phyloP scores from a whole-genome alignment of 2,888 invertebrate genomes.

The Pyrrhosoma nymphula region DNA sequence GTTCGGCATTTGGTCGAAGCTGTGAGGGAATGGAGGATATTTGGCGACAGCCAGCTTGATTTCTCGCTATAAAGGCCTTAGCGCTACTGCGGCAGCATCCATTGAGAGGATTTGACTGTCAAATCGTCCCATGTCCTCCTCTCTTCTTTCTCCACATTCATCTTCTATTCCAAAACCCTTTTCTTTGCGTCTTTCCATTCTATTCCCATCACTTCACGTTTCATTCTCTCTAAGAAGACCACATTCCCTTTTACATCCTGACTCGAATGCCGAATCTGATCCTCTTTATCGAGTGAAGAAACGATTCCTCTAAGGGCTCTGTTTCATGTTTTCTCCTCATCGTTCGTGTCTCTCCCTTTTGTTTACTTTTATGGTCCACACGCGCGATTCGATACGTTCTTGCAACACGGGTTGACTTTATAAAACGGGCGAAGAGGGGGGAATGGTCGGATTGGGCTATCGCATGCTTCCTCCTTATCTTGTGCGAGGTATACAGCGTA shows the following conservation, averaged over 20 bases:
- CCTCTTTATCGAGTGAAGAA: not conserved
- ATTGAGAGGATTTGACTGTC: not conserved
- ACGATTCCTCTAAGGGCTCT: not conserved
- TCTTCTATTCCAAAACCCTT: not conserved
- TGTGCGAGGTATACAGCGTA: not conserved
- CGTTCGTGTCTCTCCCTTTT: not conserved
- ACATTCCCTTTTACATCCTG: not conserved
- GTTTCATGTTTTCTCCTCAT: slow-evolving; percentile 23
- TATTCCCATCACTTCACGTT: not conserved
- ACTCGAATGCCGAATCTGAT: not conserved
- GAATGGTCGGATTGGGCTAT: not conserved
- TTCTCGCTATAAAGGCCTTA: too few species aligned
- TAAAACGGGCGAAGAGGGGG: not conserved
- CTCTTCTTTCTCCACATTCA: not conserved
- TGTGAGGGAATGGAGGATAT: not conserved
- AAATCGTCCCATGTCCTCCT: not conserved
- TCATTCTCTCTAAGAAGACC: not conserved
- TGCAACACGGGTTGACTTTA: not conserved
- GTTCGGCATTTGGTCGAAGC: not conserved
- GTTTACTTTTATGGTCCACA: slow-evolving; percentile 4
- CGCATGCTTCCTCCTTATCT: slow-evolving; percentile 7
- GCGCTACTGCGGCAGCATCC: not conserved
- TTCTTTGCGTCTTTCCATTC: not conserved
- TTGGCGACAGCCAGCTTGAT: too few species aligned
- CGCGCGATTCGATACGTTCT: not conserved